A percentile compares a stretch with the other conserved stretches of the same genome.
Evolutionary conservation across 2,888 invertebrate genomes (phyloP).

Genomic region (Protodeltote pygarga): DNA sequence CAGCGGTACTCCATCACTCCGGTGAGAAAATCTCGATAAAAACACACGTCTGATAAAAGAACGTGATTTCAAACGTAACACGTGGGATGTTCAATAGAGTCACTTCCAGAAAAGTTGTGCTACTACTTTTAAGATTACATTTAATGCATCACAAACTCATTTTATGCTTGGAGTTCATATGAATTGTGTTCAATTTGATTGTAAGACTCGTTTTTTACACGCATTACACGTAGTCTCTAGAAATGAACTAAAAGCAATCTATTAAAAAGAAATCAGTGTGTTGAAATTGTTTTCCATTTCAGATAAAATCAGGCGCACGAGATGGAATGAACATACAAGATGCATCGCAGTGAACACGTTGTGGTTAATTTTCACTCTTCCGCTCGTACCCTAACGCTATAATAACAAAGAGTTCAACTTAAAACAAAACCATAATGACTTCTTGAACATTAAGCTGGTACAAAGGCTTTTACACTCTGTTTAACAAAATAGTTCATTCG

Average conservation of each 20-base stretch:
- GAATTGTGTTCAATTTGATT: slow-evolving; percentile 21
- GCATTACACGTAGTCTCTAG: slow-evolving; percentile 1
- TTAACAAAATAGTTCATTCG: slow-evolving; percentile 74
- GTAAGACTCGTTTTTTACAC: slow-evolving; percentile 5
- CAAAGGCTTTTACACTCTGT: slow-evolving; percentile 78
- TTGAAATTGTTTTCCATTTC: slow-evolving; percentile 29
- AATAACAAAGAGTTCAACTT: slow-evolving; percentile 37
- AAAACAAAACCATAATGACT: slow-evolving; percentile 42
- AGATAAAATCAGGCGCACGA: slow-evolving; percentile 36
- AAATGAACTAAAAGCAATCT: slow-evolving; percentile 11
- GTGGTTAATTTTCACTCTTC: slow-evolving; percentile 34
- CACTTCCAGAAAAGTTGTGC: slow-evolving; percentile 21
- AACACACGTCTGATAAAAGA: slow-evolving; percentile 19
- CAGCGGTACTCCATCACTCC: slow-evolving; percentile 22
- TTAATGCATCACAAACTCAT: slow-evolving; percentile 18
- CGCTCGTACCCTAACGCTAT: slow-evolving; percentile 21
- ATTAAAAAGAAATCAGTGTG: slow-evolving; percentile 42
- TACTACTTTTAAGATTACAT: slow-evolving; percentile 14
- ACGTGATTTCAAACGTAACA: slow-evolving; percentile 27
- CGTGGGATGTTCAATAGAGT: slow-evolving; percentile 21
- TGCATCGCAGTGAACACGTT: slow-evolving; percentile 27
- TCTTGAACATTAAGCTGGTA: slow-evolving; percentile 55
- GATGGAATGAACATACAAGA: slow-evolving; percentile 29
- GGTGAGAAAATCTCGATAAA: slow-evolving; percentile 31
- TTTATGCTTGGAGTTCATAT: slow-evolving; percentile 19